Base-by-base conservation (phyloP, 2,113 vertebrate species). In the Sinosuthora webbiana region DNA sequence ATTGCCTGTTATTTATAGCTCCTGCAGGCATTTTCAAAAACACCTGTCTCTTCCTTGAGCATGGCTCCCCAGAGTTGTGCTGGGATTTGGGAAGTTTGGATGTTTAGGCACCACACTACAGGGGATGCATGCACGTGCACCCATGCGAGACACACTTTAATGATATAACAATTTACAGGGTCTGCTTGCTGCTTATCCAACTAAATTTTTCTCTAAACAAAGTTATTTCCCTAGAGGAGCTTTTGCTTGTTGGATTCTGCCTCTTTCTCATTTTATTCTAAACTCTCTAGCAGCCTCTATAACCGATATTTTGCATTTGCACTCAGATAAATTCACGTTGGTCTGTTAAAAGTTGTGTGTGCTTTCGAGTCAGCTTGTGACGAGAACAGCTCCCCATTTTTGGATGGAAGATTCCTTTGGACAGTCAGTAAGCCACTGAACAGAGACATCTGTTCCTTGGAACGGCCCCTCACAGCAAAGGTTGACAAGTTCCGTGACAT, bases 391-490 rank as follows among this genome's bases (percentile, higher is more conserved):
- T 83, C 11, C 53, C 7, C 45, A 9, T 25, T 87, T 84, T 60
- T 70, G 89, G 45, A 56, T 47, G 44, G 75, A 49, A 52, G 27
- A 71, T 71, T 77, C 87, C 82, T 74, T 55, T 86, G 75, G 70
- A 41, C 50, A 15, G 3, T 52, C 42, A 83, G 70, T 53, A 41
- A 90, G 45, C 39, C 39, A 39, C 30, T 20, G 5, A 86, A 45
- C 82, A 41, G 1, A 3, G 90, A 88, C 90, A 88, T 93, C 92
- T 96, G 92, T 44, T 91, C 85, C 71, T 92, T 94, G 93, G 90
- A 94, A 83, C 9, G 0, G 42, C n/a, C 67, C 17, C 44, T 70
- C 42, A 62, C 79, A 83, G 75, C 90, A 93, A 95, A 95, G 76
- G 56, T 88, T 88, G 87, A 91, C 79, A 88, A 94, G 68, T 86